Evolutionary conservation across 2,113 vertebrate genomes (phyloP).

Genomic region (Ploceus nigricollis): DNA sequence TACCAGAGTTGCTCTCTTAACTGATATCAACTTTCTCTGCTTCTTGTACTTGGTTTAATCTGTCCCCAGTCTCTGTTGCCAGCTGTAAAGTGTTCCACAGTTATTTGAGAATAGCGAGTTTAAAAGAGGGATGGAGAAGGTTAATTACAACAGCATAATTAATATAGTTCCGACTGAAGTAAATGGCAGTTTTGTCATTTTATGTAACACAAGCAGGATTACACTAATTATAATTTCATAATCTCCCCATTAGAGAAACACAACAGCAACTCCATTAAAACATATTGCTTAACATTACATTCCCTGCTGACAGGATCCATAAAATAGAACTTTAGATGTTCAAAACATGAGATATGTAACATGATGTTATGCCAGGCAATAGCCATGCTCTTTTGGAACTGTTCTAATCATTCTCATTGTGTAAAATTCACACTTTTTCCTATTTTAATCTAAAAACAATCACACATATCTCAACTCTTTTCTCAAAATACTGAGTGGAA

Average conservation of each 20-base stretch:
- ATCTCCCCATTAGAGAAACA: constrained; percentile 21
- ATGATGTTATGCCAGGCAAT: not conserved
- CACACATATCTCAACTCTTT: not conserved
- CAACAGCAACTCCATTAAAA: constrained; percentile 33
- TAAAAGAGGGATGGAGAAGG: not conserved
- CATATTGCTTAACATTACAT: not conserved
- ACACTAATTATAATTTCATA: constrained; percentile 47
- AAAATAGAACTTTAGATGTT: not conserved
- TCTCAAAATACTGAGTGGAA: not conserved
- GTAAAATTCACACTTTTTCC: not conserved
- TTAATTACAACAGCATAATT: not conserved
- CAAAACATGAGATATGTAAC: not conserved
- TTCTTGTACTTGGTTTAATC: not conserved
- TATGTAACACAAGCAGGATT: not conserved
- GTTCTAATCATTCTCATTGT: not conserved
- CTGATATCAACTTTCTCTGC: rapidly evolving
- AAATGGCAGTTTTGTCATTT: constrained; percentile 26
- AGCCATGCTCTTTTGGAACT: not conserved
- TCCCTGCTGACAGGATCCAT: not conserved
- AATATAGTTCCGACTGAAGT: not conserved
- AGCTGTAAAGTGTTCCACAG: not conserved
- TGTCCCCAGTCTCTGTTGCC: not conserved
- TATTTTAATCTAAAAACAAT: not conserved
- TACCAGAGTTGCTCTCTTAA: not conserved
- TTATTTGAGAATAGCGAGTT: not conserved